Evolutionary conservation across 2,113 vertebrate genomes (phyloP).

Genomic region (Cyanoliseus patagonus): DNA sequence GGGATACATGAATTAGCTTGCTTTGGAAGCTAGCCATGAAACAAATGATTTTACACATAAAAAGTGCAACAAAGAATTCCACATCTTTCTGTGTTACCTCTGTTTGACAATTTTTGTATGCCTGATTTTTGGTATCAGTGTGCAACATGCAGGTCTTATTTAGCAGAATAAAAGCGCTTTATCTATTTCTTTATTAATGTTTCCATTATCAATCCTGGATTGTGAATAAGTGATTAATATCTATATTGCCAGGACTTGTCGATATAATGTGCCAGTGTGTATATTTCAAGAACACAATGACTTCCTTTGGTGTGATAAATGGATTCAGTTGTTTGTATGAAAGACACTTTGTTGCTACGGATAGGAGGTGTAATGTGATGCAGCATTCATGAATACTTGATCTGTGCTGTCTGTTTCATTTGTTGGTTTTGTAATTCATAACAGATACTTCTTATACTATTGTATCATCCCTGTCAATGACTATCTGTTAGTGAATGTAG

Average conservation of each 20-base stretch:
- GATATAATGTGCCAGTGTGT: not conserved
- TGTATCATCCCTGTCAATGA: not conserved
- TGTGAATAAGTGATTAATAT: slow-evolving; percentile 36
- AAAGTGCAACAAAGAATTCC: not conserved
- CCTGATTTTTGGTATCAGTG: slow-evolving; percentile 38
- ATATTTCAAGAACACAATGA: not conserved
- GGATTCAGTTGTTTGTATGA: not conserved
- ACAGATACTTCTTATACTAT: not conserved
- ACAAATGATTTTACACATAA: not conserved
- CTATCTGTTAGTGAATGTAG: not conserved
- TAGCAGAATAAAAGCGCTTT: slow-evolving; percentile 36
- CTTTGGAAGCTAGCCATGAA: not conserved
- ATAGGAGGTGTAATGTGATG: slow-evolving; percentile 13
- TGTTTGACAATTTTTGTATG: slow-evolving; percentile 8
- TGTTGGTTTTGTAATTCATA: not conserved
- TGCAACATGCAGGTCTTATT: not conserved
- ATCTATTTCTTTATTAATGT: slow-evolving; percentile 35
- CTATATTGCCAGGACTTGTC: not conserved
- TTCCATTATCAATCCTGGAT: not conserved
- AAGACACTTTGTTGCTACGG: not conserved
- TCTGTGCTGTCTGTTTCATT: not conserved
- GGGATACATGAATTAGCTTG: not conserved
- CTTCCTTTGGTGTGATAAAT: not conserved
- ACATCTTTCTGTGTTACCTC: not conserved
- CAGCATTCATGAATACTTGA: not conserved